Evolutionary conservation across 2,113 vertebrate species (phyloP), one percentile per base, ranked within the genome.

Genomic region (Scomber scombrus): DNA sequence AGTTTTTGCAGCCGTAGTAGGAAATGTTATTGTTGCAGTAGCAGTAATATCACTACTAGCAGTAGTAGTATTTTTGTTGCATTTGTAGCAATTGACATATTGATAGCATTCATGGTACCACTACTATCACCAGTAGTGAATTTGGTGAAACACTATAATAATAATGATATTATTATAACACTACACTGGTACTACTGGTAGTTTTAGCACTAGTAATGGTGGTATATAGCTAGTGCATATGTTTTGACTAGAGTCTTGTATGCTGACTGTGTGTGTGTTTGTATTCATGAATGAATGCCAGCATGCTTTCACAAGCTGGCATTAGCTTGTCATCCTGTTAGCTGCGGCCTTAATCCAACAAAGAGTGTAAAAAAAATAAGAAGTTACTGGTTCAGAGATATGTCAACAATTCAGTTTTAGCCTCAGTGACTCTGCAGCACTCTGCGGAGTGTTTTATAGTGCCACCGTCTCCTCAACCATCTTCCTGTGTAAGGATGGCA

Each of bases 401-500:
- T 83, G 74, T 77, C 85, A 70, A 40, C 62, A 29, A 26, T 55
- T 66, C 12, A 64, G 71, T 86, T 81, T 78, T 50, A 57, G 66
- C 56, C 45, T 80, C 67, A 71, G 47, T 34, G 70, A 73, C 80
- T 75, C 57, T 6, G 55, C 58, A 65, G 45, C 49, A 26, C 49
- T 85, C 55, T 49, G 51, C 49, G 52, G 26, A 58, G 71, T 15
- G 43, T 64, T 74, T 60, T 31, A 55, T 60, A 57, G 51, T 61
- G 57, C 56, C 80, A 62, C 58, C 58, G 26, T 82, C 54, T 88
- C 79, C 51, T 23, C 78, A 57, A 70, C 62, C 68, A 23, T 75
- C 84, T 81, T 82, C 73, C 77, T 64, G 85, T 63, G 75, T 81
- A 49, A 54, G 68, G 71, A 65, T 23, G 63, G 63, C 78, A 91